Evolutionary conservation across 2,797 vertebrate genomes (phyloP).

Genomic region (Leptodactylus fallax): DNA sequence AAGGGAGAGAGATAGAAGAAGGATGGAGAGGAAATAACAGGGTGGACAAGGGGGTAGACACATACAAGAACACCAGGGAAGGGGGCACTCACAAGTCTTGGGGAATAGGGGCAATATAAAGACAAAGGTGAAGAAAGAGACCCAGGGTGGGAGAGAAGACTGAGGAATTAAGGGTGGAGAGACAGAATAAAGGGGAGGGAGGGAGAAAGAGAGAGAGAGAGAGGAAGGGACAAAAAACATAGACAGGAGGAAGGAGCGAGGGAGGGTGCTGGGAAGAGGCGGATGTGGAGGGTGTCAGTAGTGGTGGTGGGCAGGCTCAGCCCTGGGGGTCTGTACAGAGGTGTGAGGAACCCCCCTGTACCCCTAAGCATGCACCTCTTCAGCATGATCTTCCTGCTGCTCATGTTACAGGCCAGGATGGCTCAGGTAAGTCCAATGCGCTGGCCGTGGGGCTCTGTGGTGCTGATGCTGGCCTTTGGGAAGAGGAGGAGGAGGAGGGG

Average conservation of each 20-base stretch:
- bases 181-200: constrained; percentile 59
- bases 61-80: background rate
- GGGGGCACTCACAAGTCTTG: background rate
- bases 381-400: constrained; percentile 63
- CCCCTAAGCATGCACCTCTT: constrained; percentile 62
- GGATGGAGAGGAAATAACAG: background rate
- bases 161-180: constrained; percentile 61
- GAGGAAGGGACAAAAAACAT: constrained; percentile 58
- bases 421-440: constrained; percentile 53
- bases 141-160: constrained; percentile 46
- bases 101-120: background rate
- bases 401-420: constrained; percentile 61
- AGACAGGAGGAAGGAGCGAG: constrained; percentile 59
- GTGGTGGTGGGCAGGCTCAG: constrained; percentile 61
- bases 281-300: constrained; percentile 64
- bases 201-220: constrained; percentile 58
- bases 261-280: constrained; percentile 63
- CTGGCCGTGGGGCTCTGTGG: constrained; percentile 29
- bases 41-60: constrained; percentile 13
- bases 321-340: constrained; percentile 59
- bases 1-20: background rate
- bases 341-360: constrained; percentile 51
- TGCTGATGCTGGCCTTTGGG: constrained; percentile 61
- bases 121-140: constrained; percentile 23
- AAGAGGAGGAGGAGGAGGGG: constrained; percentile 46